Evolutionary conservation across 1,140 invertebrate genomes (phyloP), one percentile per base, ranked within the genome.

Genomic region (Thaumatotibia leucotreta): DNA sequence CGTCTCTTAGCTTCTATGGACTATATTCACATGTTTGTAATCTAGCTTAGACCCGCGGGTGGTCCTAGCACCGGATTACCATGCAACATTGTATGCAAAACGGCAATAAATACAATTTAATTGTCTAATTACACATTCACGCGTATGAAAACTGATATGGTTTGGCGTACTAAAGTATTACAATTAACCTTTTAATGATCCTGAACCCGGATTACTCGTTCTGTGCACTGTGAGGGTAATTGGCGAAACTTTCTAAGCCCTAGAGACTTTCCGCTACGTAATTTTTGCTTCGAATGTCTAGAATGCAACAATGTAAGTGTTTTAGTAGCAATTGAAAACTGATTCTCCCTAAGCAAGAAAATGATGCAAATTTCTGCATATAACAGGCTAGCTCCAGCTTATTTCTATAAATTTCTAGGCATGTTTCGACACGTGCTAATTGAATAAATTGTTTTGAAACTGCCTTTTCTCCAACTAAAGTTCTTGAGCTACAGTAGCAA

Each of bases 121-220:
- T 63, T 70, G 52, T 69, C 64, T 65, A 65, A 69, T 69, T 69
- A 69, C 49, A 64, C 39, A 69, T 66, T 69, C 64, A 64, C 62
- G 14, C 33, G 52, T 58, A 58, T 58, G 52, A 14, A 31, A 58
- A 31, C 52, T 6, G 24, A 58, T 58, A 58, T 58, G 52, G 52
- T 58, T 52, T 14, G n/a, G 9, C 24, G 52, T 58, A 58, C 14
- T 58, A 31, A 58, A 27, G 52, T 27, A 58, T 58, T 58, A 58
- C 24, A 31, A 58, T 58, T 58, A 9, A 58, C 24, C 52, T 29
- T 27, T 58, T 11, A 11, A 52, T 4, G 24, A 14, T 17, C n/a
- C 23, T 31, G 24, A 58, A 58, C 52, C 52, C 24, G 52, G 52
- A 58, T 58, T 24, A 29, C 24, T 10, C 50, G 22, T 39, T 39